A percentile compares a stretch with the other conserved stretches of the same genome.
Conservation (phyloP, 1,140 invertebrate genomes). For the Bilobella aurantiaca region DNA sequence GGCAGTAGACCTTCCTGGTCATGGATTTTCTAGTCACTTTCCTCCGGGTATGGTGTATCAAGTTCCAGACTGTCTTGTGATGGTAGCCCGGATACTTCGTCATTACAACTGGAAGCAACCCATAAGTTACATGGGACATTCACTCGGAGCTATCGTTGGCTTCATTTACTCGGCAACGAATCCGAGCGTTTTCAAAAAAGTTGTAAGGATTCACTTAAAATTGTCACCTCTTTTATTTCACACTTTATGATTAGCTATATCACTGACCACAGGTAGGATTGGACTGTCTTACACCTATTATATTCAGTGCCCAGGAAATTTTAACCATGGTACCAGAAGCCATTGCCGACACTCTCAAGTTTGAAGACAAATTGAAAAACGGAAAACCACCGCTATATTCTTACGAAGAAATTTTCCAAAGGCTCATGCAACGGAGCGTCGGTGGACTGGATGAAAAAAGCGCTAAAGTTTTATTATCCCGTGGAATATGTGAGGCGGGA, state of each 20-base stretch:
- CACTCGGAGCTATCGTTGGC: conserved; percentile 20
- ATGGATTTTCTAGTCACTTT: conserved; percentile 24
- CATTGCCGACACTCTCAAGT: conserved; percentile 9
- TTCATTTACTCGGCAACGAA: conserved; percentile 30
- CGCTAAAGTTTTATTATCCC: conserved; percentile 24
- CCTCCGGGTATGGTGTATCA: conserved; percentile 30
- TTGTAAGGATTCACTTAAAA: conserved; percentile 17
- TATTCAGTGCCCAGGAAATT: conserved; percentile 15
- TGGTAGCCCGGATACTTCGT: conserved; percentile 17
- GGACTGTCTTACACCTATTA: conserved; percentile 24
- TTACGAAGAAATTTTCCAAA: conserved; percentile 26
- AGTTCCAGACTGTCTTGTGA: conserved; percentile 17
- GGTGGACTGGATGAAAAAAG: conserved; percentile 21
- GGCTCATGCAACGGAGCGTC: conserved; percentile 18
- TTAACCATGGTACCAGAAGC: conserved; percentile 20
- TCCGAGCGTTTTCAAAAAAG: conserved; percentile 19
- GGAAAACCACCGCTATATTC: conserved; percentile 13
- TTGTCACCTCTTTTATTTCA: neutral
- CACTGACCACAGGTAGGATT: conserved; percentile 25
- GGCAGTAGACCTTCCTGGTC: conserved; percentile 26
- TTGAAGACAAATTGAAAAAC: conserved; percentile 19
- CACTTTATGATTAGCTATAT: neutral
- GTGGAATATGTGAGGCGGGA: conserved; percentile 19
- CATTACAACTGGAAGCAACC: conserved; percentile 21
- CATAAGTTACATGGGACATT: conserved; percentile 26